Base-by-base conservation (phyloP, 2,113 vertebrate species). In the Scartelaos histophorus region DNA sequence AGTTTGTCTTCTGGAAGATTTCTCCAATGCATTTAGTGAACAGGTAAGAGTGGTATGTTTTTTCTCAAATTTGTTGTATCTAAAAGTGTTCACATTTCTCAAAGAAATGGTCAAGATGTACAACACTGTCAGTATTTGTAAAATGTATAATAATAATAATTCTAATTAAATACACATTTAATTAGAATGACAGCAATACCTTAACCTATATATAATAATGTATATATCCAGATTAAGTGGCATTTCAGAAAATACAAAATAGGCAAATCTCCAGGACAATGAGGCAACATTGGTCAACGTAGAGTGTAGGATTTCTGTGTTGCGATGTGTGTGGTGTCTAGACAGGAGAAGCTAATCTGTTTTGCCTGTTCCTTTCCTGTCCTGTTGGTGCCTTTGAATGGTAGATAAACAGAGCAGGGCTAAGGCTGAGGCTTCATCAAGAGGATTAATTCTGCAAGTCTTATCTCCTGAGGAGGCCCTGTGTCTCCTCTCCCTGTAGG, bases 361-460 rank as follows among this genome's bases (percentile, higher is more conserved):
- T 87, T 85, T 79, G 87, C 84, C 77, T 88, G 88, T 85, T 84
- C 81, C 85, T 85, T 75, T 85, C 78, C 77, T 71, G 76, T 86
- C 49, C 85, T 87, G 86, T 85, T 80, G 86, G 77, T 83, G 87
- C 76, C 73, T 86, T 83, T 88, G 87, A 87, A 85, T 88, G 87
- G 79, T 84, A 88, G 89, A 90, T 90, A 91, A 88, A 90, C 90
- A 88, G 87, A 85, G 81, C 56, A 19, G 74, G 82, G 82, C 83
- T 71, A 71, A 82, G 82, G 83, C 85, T 80, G 82, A 81, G 76
- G 81, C 84, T 86, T 87, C 86, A 90, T 91, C 87, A 89, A 89
- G 80, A 88, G 89, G 86, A 90, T 90, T 91, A 85, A 87, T 85
- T 88, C 84, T 74, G 69, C 21, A 38, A 80, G 85, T 75, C 86